phyloP scores from a whole-genome alignment of 2,888 invertebrate species.

The Formica aserva region DNA sequence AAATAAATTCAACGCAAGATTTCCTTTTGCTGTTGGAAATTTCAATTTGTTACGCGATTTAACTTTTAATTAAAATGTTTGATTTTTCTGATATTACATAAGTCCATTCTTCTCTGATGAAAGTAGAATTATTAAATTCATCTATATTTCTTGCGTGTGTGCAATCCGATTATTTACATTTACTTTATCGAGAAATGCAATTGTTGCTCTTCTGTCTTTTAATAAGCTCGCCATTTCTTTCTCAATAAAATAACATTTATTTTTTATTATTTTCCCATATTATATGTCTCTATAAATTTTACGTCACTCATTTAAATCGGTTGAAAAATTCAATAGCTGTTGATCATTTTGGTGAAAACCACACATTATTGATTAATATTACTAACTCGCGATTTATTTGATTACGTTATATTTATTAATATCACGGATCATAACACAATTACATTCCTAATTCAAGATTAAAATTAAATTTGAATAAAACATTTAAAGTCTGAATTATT shows the following conservation, averaged over 20 bases:
- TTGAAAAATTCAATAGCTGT: not conserved
- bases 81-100: constrained; percentile 28
- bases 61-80: constrained; percentile 40
- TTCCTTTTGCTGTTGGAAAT: not conserved
- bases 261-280: not conserved
- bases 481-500: constrained; percentile 14
- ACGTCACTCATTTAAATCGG: not conserved
- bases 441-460: constrained; percentile 6
- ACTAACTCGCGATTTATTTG: not conserved
- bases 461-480: not conserved
- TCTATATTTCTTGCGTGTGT: constrained; percentile 12
- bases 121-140: constrained; percentile 11
- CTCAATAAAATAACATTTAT: not conserved
- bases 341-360: not conserved
- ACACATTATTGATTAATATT: constrained; percentile 2
- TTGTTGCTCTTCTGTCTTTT: constrained; percentile 30
- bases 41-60: constrained; percentile 13
- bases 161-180: constrained; percentile 49
- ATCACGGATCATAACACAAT: not conserved
- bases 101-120: constrained; percentile 1
- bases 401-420: not conserved
- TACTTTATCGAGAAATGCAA: constrained; percentile 26
- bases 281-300: not conserved
- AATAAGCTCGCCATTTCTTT: constrained; percentile 11
- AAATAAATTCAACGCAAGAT: constrained; percentile 19